Base-by-base conservation (phyloP, 2,113 vertebrate genomes). In the Pomatorhinus ruficollis region DNA sequence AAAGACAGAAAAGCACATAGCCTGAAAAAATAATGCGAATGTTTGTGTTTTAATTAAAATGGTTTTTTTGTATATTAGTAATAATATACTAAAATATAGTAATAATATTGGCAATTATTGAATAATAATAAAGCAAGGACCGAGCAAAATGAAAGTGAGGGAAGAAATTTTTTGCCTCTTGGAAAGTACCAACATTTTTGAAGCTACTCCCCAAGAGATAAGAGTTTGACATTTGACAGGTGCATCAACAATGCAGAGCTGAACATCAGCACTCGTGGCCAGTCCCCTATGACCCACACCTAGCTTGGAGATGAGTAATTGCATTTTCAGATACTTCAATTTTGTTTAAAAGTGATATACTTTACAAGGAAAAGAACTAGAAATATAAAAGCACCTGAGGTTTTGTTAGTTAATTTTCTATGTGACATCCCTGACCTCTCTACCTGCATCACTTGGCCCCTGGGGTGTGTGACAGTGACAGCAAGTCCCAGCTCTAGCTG, bases 121-220 rank as follows among this genome's bases (percentile, higher is more conserved):
- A 88, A 54, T 25, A 86, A 68, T 28, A 57, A 45, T 39, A 80
- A 66, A 49, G 17, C 28, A 25, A 72, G 47, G 52, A 50, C 4
- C 0, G 6, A 92, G 22, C 31, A 91, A 93, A 89, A 90, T 6
- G 30, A 66, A 95, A 89, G 35, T 3, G 3, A 78, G 19, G 8
- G 12, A 54, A 82, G 18, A 56, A 10, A 27, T 23, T 42, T 79
- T 87, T 27, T 25, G 28, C 39, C 27, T 82, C 49, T 71, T 76
- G 89, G 93, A 86, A 94, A 94, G 90, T 42, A 87, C 85, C 92
- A 79, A 64, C 42, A 74, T 76, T 91, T 95, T 6, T 71, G 65
- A 87, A 89, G 35, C 30, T 83, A 54, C 2, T 83, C 40, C 71
- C 44, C 75, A 56, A 77, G 68, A 91, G 37, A 63, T 18, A 65